Evolutionary conservation across 2,797 vertebrate species (phyloP).

Genomic region (Neosilurus mollespiculum): DNA sequence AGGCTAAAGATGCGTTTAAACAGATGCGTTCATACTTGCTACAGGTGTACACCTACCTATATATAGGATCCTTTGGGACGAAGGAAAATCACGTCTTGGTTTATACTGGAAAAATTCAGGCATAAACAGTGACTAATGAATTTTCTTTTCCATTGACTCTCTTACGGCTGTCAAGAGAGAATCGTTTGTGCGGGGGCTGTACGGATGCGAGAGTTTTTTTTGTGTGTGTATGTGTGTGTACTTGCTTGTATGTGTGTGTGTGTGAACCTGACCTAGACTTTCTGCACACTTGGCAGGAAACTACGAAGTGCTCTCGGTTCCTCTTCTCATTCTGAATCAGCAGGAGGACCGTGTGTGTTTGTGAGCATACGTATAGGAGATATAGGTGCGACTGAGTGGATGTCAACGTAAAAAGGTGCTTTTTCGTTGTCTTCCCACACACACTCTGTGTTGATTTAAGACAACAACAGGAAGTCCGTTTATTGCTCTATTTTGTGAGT

Average conservation of each 20-base stretch:
- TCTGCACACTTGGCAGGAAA: slow-evolving; percentile 87
- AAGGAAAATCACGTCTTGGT: slow-evolving; percentile 83
- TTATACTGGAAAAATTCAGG: slow-evolving; percentile 86
- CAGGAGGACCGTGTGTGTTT: slow-evolving; percentile 51
- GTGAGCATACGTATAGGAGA: slow-evolving; percentile 58
- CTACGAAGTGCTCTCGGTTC: slow-evolving; percentile 88
- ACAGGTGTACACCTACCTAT: slow-evolving; percentile 76
- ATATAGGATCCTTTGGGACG: slow-evolving; percentile 90
- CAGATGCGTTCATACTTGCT: slow-evolving; percentile 48
- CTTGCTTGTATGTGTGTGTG: slow-evolving; percentile 53
- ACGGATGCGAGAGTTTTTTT: slow-evolving; percentile 67
- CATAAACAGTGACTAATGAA: slow-evolving; percentile 88
- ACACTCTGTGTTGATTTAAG: slow-evolving; percentile 59
- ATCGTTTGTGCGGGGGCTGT: slow-evolving; percentile 50
- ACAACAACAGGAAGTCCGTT: slow-evolving; percentile 71
- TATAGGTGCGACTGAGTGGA: slow-evolving; percentile 62
- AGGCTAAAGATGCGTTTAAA: slow-evolving; percentile 52
- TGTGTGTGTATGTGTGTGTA: slow-evolving; percentile 69
- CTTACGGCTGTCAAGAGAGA: slow-evolving; percentile 53
- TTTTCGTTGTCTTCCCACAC: slow-evolving; percentile 69
- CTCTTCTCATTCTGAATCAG: slow-evolving; percentile 89
- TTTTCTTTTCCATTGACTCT: slow-evolving; percentile 96
- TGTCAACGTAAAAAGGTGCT: slow-evolving; percentile 70
- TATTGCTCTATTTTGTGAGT: slow-evolving; percentile 45
- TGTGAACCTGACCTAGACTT: slow-evolving; percentile 76